Evolutionary conservation across 1,140 invertebrate species (phyloP).

Genomic region (Lucilia cuprina): DNA sequence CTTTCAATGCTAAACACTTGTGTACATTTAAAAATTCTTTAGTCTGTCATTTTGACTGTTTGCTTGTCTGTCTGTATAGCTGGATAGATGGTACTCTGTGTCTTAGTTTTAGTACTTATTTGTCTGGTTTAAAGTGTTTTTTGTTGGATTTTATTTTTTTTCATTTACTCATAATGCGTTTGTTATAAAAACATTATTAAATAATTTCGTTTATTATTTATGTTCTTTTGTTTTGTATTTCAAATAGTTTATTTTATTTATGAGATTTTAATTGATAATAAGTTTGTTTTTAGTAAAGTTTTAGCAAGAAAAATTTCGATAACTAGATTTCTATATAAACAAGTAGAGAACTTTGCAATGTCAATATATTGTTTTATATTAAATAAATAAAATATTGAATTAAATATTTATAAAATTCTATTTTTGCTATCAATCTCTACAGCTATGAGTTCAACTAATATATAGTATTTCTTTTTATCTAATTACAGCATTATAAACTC

Average conservation of each 20-base stretch:
- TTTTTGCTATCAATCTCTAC: too few relatives aligned
- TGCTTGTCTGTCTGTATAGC: background rate
- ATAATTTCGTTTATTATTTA: background rate
- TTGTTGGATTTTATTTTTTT: background rate
- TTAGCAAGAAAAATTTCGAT: too few relatives aligned
- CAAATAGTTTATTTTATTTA: background rate
- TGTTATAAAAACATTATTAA: background rate
- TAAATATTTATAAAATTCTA: too few relatives aligned
- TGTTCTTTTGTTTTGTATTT: background rate
- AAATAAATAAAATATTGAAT: too few relatives aligned
- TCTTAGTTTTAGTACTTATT: background rate
- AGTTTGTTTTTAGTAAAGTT: too few relatives aligned
- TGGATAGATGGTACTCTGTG: too few relatives aligned
- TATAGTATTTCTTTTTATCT: too few relatives aligned
- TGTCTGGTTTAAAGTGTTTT: slow-evolving; percentile 12
- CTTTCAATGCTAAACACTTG: slow-evolving; percentile 2
- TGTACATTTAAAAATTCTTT: background rate
- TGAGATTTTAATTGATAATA: background rate
- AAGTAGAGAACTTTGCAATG: too few relatives aligned
- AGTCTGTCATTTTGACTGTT: background rate
- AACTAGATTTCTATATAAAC: too few relatives aligned
- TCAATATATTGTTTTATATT: too few relatives aligned
- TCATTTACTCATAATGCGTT: background rate
- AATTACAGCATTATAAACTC: too few relatives aligned
- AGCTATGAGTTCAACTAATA: too few relatives aligned